Conservation (phyloP, 2,797 vertebrate genomes). For the Triplophysa bombifrons region DNA sequence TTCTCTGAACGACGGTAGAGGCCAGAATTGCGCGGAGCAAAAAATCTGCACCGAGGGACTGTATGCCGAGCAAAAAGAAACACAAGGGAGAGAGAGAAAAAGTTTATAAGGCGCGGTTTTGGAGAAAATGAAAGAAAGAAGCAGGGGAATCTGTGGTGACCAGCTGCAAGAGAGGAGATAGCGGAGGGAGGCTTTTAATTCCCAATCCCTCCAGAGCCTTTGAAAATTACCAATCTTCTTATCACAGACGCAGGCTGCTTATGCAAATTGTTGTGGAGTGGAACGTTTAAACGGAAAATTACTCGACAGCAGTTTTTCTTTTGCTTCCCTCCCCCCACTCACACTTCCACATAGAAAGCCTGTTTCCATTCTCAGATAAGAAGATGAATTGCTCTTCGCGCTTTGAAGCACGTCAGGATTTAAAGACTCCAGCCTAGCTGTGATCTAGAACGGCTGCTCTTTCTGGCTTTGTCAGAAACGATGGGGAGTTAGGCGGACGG, state of each 20-base stretch:
- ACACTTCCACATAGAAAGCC: constrained; percentile 79
- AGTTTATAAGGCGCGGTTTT: constrained; percentile 82
- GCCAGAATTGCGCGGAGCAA: constrained; percentile 50
- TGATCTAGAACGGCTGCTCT: constrained; percentile 76
- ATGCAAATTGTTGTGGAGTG: constrained; percentile 93
- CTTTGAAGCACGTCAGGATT: constrained; percentile 85
- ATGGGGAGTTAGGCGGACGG: constrained; percentile 59
- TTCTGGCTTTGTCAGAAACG: constrained; percentile 76
- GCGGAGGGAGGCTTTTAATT: constrained; percentile 87
- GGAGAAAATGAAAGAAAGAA: constrained; percentile 78
- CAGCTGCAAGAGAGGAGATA: constrained; percentile 88
- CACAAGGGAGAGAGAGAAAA: constrained; percentile 69
- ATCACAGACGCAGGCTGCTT: constrained; percentile 91
- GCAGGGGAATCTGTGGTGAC: constrained; percentile 82
- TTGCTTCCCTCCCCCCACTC: constrained; percentile 23
- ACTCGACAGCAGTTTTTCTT: constrained; percentile 84
- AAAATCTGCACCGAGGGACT: constrained; percentile 48
- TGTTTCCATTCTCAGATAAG: constrained; percentile 86
- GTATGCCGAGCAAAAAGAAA: constrained; percentile 41
- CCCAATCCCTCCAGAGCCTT: constrained; percentile 86
- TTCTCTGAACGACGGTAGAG: constrained; percentile 51
- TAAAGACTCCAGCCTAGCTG: constrained; percentile 81
- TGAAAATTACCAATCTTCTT: constrained; percentile 96
- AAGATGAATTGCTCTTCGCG: constrained; percentile 84
- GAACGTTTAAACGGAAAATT: constrained; percentile 92